phyloP scores from a whole-genome alignment of 2,888 invertebrate species.

The Petrophora chlorosata region DNA sequence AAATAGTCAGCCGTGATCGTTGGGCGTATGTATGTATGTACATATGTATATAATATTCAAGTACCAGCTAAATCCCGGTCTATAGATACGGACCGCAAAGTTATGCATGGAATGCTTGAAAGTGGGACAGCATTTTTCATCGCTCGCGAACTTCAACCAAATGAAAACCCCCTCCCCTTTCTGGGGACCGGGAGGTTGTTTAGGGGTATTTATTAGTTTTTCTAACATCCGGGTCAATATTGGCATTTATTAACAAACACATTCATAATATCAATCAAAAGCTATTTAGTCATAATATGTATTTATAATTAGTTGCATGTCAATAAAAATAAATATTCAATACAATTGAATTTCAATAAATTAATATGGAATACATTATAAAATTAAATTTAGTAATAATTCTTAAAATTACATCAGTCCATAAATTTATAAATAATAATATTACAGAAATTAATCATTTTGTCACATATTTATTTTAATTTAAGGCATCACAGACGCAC shows the following conservation, averaged over 20 bases:
- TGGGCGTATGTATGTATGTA: neutral
- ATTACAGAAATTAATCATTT: no score
- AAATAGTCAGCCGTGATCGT: no score
- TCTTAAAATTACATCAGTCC: no score
- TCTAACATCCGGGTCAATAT: conserved; percentile 18
- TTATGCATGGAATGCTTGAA: conserved; percentile 50
- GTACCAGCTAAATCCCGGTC: conserved; percentile 7
- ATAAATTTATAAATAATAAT: no score
- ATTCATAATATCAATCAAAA: neutral
- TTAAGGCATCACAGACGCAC: no score
- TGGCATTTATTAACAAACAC: conserved; percentile 6
- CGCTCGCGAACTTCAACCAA: conserved; percentile 43
- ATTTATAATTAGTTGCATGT: neutral
- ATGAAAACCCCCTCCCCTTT: conserved; percentile 42
- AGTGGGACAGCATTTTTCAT: conserved; percentile 54
- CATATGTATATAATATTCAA: neutral
- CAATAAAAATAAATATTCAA: no score
- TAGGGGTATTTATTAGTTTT: conserved; percentile 39
- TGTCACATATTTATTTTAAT: no score
- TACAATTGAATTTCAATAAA: no score
- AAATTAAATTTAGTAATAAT: no score
- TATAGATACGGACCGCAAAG: conserved; percentile 41
- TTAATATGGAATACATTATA: no score
- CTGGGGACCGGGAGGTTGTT: conserved; percentile 7
- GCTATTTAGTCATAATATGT: neutral